Evolutionary conservation across 2,888 invertebrate genomes (phyloP).

Genomic region (Lasioglossum oenotherae): DNA sequence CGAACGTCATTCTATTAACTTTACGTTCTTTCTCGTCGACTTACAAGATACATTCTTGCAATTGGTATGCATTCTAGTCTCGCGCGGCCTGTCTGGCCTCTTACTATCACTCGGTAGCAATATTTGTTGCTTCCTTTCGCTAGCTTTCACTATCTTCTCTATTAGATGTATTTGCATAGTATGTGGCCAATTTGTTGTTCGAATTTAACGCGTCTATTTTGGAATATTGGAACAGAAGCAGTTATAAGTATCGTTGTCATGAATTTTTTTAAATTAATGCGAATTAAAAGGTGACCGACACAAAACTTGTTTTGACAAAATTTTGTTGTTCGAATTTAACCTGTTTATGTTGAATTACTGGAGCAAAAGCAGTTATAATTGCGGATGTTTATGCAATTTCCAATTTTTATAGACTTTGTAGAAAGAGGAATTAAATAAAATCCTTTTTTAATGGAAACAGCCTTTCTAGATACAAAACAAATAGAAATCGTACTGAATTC

Average conservation of each 20-base stretch:
- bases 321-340: too few relatives aligned
- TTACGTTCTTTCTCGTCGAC: slow-evolving; percentile 66
- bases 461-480: too few relatives aligned
- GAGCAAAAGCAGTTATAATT: too few relatives aligned
- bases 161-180: background rate
- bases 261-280: too few relatives aligned
- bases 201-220: background rate
- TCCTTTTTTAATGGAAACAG: too few relatives aligned
- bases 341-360: too few relatives aligned
- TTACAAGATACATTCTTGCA: slow-evolving; percentile 64
- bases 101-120: slow-evolving; percentile 57
- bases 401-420: too few relatives aligned
- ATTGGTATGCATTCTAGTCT: slow-evolving; percentile 69
- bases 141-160: background rate
- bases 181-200: background rate
- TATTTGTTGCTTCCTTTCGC: slow-evolving; percentile 42
- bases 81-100: slow-evolving; percentile 51
- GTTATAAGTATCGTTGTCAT: background rate
- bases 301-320: too few relatives aligned
- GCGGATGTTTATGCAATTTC: too few relatives aligned
- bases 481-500: too few relatives aligned
- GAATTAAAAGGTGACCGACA: too few relatives aligned
- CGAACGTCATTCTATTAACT: slow-evolving; percentile 53
- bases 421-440: too few relatives aligned
- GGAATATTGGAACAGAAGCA: background rate